Evolutionary conservation across 2,113 vertebrate genomes (phyloP).

Genomic region (Acrocephalus arundinaceus): DNA sequence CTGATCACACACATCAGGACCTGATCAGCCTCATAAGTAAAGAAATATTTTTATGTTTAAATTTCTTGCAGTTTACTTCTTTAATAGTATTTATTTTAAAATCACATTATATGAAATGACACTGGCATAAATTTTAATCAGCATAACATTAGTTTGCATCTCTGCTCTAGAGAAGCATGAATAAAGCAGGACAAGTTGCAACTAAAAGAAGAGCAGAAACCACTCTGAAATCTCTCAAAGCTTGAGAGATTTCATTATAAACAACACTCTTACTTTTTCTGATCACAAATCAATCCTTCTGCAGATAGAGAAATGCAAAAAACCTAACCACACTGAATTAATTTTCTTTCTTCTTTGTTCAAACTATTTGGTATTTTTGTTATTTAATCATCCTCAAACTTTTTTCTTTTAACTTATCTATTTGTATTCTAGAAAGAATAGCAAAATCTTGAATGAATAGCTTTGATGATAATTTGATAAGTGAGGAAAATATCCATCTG

Average conservation of each 20-base stretch:
- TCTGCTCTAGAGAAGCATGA: not conserved
- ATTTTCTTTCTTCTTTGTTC: not conserved
- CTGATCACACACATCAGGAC: not conserved
- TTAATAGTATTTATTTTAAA: not conserved
- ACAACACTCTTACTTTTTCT: not conserved
- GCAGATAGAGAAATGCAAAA: not conserved
- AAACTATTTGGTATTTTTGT: not conserved
- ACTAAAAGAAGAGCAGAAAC: not conserved
- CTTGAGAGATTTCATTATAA: not conserved
- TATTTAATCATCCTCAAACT: not conserved
- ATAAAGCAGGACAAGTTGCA: not conserved
- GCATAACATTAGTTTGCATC: not conserved
- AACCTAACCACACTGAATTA: accelerated
- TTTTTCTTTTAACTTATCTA: not conserved
- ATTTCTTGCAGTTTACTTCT: not conserved
- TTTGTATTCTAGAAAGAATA: not conserved
- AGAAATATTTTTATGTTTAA: not conserved
- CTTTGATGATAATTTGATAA: not conserved
- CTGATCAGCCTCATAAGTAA: not conserved
- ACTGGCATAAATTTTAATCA: not conserved
- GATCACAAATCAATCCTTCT: not conserved
- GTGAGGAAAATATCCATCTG: not conserved
- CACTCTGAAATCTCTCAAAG: not conserved
- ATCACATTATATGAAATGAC: not conserved
- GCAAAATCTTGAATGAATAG: not conserved